Conservation (phyloP, 2,888 invertebrate genomes). For the Cotesia congregata region DNA sequence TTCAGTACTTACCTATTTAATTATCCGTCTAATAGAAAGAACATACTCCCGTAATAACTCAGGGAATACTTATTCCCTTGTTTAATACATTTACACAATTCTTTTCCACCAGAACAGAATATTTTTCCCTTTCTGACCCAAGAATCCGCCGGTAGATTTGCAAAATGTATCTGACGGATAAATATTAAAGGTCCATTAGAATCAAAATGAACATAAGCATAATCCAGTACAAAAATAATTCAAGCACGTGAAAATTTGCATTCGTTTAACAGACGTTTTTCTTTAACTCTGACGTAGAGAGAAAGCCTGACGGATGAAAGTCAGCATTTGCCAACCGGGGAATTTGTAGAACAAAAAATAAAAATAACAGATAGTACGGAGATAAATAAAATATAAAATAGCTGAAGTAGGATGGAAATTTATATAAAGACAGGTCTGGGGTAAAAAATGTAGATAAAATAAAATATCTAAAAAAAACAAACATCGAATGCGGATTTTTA, state of each 20-base stretch:
- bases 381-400: not conserved
- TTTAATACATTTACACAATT: not conserved
- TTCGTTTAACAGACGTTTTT: conserved; percentile 32
- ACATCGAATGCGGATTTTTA: conserved; percentile 24
- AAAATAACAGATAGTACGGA: conserved; percentile 15
- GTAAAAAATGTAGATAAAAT: conserved; percentile 17
- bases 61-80: not conserved
- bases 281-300: conserved; percentile 9
- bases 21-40: not conserved
- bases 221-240: conserved; percentile 19
- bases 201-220: not conserved
- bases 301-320: conserved; percentile 40
- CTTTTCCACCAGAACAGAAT: too few relatives aligned
- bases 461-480: not conserved
- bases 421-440: not conserved
- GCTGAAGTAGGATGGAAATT: not conserved
- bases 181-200: not conserved
- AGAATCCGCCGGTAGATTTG: not conserved
- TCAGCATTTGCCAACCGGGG: conserved; percentile 37
- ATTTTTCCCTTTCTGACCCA: not conserved
- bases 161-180: not conserved
- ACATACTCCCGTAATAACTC: not conserved
- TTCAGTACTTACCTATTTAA: not conserved
- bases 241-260: conserved; percentile 33
- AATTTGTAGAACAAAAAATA: conserved; percentile 34